Conservation (phyloP, 2,888 invertebrate species). For the Macaria liturata region DNA sequence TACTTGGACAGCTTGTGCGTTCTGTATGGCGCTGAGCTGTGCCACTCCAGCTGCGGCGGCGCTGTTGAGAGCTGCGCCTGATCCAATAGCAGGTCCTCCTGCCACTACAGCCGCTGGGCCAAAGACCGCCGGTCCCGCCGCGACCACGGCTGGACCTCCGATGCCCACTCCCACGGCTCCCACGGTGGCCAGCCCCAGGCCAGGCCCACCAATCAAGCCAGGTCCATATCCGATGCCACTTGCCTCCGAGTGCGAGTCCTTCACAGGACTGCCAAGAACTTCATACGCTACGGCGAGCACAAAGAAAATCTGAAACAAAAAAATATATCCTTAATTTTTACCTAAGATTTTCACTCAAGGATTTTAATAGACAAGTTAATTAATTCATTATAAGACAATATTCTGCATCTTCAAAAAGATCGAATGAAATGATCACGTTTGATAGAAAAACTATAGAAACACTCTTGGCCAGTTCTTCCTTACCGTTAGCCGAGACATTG, state of each 20-base stretch:
- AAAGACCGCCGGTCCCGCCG: slow-evolving; percentile 5
- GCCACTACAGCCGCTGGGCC: slow-evolving; percentile 20
- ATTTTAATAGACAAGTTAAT: too few species aligned
- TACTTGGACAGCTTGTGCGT: slow-evolving; percentile 71
- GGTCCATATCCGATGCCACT: slow-evolving; percentile 41
- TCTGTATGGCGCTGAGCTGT: slow-evolving; percentile 71
- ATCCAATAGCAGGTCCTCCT: slow-evolving; percentile 42
- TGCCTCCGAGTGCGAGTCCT: slow-evolving; percentile 46
- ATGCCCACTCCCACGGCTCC: slow-evolving; percentile 25
- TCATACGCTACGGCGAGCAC: slow-evolving; percentile 71
- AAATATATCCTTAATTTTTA: too few species aligned
- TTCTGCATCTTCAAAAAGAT: too few species aligned
- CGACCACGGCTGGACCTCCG: slow-evolving; percentile 27
- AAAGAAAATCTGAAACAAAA: slow-evolving; percentile 65
- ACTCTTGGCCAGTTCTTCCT: slow-evolving; percentile 29
- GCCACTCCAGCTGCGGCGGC: slow-evolving; percentile 70
- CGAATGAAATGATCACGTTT: too few species aligned
- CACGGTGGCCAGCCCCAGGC: slow-evolving; percentile 24
- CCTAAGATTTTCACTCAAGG: too few species aligned
- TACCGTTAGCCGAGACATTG: slow-evolving; percentile 75
- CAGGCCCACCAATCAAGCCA: slow-evolving; percentile 26
- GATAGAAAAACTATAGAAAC: too few species aligned
- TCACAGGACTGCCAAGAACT: slow-evolving; percentile 50
- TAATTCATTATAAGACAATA: too few species aligned
- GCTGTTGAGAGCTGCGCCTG: slow-evolving; percentile 60